Percentiles rank a stretch among this genome's conserved stretches.
Conservation (phyloP, 2,113 vertebrate genomes). For the Tretioscincus oriximinensis region DNA sequence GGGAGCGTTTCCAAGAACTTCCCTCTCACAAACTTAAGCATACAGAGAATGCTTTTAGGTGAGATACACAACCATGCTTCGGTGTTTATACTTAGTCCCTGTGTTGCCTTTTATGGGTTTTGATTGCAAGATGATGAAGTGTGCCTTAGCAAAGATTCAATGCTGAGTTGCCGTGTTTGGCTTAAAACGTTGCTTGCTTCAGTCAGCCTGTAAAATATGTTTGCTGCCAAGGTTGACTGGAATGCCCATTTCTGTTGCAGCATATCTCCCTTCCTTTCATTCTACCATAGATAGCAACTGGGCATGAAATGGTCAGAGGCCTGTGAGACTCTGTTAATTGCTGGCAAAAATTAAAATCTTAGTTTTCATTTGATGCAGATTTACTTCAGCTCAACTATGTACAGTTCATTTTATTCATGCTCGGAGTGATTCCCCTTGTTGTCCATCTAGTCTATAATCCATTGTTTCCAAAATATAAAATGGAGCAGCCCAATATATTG, state of each 20-base stretch:
- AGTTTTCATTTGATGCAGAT: too few relatives aligned
- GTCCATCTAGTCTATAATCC: too few relatives aligned
- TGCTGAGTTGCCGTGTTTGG: background rate
- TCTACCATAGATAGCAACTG: background rate
- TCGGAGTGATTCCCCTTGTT: too few relatives aligned
- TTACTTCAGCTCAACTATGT: too few relatives aligned
- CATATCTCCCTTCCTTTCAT: background rate
- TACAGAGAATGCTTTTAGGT: constrained; percentile 89
- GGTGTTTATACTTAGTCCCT: background rate
- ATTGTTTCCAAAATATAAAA: too few relatives aligned
- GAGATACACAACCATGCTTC: constrained; percentile 12
- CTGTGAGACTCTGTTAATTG: too few relatives aligned
- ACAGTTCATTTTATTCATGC: too few relatives aligned
- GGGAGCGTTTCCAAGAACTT: constrained; percentile 79
- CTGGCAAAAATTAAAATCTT: too few relatives aligned
- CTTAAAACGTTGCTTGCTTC: background rate
- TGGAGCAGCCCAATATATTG: too few relatives aligned
- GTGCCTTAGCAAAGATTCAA: background rate
- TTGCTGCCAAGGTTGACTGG: background rate
- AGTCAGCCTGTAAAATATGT: background rate
- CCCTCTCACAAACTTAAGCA: constrained; percentile 82
- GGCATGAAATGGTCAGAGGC: background rate
- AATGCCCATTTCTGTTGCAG: background rate
- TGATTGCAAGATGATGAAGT: background rate
- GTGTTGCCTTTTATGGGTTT: constrained; percentile 1